Percentiles rank a stretch among this genome's conserved stretches.
phyloP scores from a whole-genome alignment of 2,797 vertebrate genomes.

The Pterois miles region DNA sequence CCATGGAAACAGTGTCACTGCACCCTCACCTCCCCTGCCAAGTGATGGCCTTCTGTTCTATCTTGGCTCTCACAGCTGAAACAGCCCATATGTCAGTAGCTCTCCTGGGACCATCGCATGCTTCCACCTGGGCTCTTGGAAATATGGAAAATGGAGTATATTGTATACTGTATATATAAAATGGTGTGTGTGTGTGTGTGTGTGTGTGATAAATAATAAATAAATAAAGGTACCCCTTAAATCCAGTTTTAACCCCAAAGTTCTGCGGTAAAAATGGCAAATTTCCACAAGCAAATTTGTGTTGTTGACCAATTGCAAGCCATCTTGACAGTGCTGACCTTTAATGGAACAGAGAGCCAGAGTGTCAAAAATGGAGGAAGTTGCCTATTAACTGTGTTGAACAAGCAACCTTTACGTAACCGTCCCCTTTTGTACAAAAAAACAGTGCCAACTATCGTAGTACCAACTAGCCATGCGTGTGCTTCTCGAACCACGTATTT shows the following conservation, averaged over 20 bases:
- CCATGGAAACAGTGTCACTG: conserved; percentile 43
- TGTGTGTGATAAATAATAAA: too few relatives aligned
- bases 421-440: not conserved
- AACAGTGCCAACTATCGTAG: not conserved
- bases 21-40: conserved; percentile 30
- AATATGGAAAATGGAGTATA: not conserved
- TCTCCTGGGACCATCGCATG: conserved; percentile 21
- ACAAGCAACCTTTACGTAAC: not conserved
- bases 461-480: not conserved
- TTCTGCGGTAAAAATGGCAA: not conserved
- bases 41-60: conserved; percentile 42
- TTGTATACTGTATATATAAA: too few relatives aligned
- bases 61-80: conserved; percentile 32
- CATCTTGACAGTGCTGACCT: not conserved
- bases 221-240: too few relatives aligned
- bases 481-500: not conserved
- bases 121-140: not conserved
- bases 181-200: too few relatives aligned
- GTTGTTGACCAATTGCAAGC: too few relatives aligned
- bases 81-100: conserved; percentile 58
- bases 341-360: not conserved
- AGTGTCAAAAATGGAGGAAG: not conserved
- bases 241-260: too few relatives aligned
- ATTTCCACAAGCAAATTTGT: not conserved
- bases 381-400: not conserved